phyloP scores from a whole-genome alignment of 2,797 vertebrate species.

The Perodicticus potto region DNA sequence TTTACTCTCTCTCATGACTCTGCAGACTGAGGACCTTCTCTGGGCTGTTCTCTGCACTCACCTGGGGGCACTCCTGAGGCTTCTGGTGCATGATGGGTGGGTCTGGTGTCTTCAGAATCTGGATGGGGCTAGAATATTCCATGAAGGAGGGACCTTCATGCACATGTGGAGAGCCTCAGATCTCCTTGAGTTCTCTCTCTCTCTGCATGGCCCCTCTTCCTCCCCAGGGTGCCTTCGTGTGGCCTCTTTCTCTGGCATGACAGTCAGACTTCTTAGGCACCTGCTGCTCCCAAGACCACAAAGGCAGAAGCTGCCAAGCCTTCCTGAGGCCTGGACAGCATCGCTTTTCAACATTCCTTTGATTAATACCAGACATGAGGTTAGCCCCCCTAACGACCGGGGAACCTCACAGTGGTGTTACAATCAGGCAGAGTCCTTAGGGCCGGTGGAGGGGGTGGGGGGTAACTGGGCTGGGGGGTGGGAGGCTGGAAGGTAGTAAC shows the following conservation, averaged over 20 bases:
- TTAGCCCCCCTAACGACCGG: background rate
- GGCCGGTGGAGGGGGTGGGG: no score
- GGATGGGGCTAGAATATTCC: accelerated
- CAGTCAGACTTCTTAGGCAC: background rate
- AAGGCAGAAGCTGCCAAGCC: background rate
- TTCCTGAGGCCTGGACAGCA: background rate
- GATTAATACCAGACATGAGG: background rate
- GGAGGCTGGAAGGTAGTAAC: background rate
- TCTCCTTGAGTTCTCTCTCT: background rate
- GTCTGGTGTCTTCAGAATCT: background rate
- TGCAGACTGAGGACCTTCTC: background rate
- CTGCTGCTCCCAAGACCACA: background rate
- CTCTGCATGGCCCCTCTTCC: no score
- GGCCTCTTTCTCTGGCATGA: background rate
- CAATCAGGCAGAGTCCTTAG: background rate
- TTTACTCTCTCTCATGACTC: background rate
- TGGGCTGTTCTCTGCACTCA: background rate
- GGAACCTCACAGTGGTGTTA: background rate
- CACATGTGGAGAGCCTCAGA: background rate
- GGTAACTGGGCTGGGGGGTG: background rate
- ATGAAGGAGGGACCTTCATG: background rate
- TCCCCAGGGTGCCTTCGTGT: accelerated
- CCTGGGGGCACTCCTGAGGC: background rate
- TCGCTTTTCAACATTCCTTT: background rate
- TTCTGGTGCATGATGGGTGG: background rate